Conservation (phyloP, 2,888 invertebrate species). For the Lithodes maja region DNA sequence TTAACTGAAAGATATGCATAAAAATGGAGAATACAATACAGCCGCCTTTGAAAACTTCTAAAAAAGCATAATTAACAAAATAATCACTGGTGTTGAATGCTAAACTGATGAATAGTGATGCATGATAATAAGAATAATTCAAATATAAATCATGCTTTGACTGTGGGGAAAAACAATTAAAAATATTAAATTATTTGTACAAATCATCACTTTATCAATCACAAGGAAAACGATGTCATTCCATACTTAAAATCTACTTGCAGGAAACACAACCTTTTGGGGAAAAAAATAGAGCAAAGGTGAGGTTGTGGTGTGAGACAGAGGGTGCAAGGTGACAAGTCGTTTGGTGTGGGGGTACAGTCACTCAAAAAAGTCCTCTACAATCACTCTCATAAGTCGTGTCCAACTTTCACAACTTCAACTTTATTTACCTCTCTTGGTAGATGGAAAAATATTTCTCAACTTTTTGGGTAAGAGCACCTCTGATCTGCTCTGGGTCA, state of each 20-base stretch:
- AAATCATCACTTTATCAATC: constrained; percentile 5
- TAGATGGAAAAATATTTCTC: no score
- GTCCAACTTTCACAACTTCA: no score
- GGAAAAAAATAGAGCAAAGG: background rate
- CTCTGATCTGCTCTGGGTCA: no score
- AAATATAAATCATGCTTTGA: constrained; percentile 3
- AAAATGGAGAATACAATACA: constrained; percentile 61
- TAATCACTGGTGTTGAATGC: constrained; percentile 1
- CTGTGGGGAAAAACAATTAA: background rate
- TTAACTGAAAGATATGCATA: constrained; percentile 65
- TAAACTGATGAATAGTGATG: constrained; percentile 13
- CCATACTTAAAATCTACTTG: background rate
- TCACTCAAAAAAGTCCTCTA: no score
- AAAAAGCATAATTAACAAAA: background rate
- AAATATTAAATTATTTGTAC: background rate
- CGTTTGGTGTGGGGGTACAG: background rate
- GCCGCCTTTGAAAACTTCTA: constrained; percentile 38
- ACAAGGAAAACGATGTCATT: constrained; percentile 1
- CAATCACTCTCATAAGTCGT: no score
- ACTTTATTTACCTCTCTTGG: no score
- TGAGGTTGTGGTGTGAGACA: background rate
- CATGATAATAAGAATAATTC: constrained; percentile 11
- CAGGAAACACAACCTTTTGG: background rate
- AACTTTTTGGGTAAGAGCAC: no score
- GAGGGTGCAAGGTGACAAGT: background rate